phyloP scores from a whole-genome alignment of 2,888 invertebrate genomes.

The Caenorhabditis imperialis region DNA sequence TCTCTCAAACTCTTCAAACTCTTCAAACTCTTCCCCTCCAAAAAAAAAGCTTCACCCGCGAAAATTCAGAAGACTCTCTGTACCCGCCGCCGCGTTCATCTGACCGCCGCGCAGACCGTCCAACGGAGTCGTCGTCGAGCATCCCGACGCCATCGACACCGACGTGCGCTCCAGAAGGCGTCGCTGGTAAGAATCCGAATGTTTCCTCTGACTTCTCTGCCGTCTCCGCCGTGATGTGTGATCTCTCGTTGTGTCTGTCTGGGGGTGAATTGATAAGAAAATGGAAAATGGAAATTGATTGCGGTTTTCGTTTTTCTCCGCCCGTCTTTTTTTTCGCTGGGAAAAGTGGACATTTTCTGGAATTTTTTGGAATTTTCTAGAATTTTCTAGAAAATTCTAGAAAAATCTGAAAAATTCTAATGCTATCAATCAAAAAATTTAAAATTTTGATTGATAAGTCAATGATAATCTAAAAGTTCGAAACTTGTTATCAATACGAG shows the following conservation, averaged over 20 bases:
- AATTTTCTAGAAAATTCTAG: too few species aligned
- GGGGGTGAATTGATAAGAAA: conserved; percentile 23
- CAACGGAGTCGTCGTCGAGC: conserved; percentile 27
- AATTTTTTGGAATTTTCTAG: too few species aligned
- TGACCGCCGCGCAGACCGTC: conserved; percentile 14
- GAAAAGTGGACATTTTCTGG: too few species aligned
- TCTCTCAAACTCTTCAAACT: neutral
- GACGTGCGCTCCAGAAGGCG: too few species aligned
- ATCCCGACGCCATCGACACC: too few species aligned
- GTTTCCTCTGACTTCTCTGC: neutral
- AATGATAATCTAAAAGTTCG: too few species aligned
- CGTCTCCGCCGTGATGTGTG: conserved; percentile 1
- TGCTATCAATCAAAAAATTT: too few species aligned
- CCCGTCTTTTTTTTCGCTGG: too few species aligned
- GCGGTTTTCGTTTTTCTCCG: neutral
- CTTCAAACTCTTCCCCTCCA: neutral
- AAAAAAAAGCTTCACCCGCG: neutral
- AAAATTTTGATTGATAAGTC: too few species aligned
- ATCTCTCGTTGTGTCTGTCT: conserved; percentile 7
- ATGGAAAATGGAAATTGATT: conserved; percentile 1
- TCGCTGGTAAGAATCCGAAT: neutral
- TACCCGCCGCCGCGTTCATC: conserved; percentile 10
- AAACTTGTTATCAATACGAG: conserved; percentile 5
- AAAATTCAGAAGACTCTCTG: conserved; percentile 28
- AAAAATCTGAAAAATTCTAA: too few species aligned